Conservation (phyloP, 2,113 vertebrate genomes). For the Hiodon tergisus region DNA sequence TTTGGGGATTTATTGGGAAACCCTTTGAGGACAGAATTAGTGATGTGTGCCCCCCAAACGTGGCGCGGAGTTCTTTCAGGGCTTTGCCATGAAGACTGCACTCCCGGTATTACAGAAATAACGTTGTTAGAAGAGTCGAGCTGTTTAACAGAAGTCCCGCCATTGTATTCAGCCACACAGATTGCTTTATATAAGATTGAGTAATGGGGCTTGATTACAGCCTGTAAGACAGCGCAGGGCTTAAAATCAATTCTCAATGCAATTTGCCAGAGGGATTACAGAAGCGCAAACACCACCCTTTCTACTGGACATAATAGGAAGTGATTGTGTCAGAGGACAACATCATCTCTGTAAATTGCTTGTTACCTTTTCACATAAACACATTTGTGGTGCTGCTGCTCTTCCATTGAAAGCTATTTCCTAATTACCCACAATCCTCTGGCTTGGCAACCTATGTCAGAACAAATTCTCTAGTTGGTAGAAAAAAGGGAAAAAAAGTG, state of each 20-base stretch:
- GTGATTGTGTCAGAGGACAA: slow-evolving; percentile 58
- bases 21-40: background rate
- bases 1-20: slow-evolving; percentile 12
- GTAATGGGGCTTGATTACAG: slow-evolving; percentile 69
- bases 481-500: too few species aligned
- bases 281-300: slow-evolving; percentile 47
- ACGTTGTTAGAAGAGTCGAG: slow-evolving; percentile 30
- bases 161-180: slow-evolving; percentile 51
- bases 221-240: slow-evolving; percentile 55
- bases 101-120: slow-evolving; percentile 18
- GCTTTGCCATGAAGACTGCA: slow-evolving; percentile 12
- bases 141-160: slow-evolving; percentile 39
- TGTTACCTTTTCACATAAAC: slow-evolving; percentile 55
- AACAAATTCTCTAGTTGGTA: background rate
- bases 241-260: slow-evolving; percentile 63
- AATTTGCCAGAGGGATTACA: slow-evolving; percentile 46
- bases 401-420: background rate
- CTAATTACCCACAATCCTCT: slow-evolving; percentile 18
- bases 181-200: slow-evolving; percentile 56
- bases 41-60: background rate
- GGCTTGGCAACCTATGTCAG: background rate
- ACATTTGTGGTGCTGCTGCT: slow-evolving; percentile 42
- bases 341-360: slow-evolving; percentile 59
- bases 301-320: slow-evolving; percentile 46
- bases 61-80: too few species aligned